phyloP scores from a whole-genome alignment of 2,797 vertebrate species.

The Mormyrus hasselquistii region DNA sequence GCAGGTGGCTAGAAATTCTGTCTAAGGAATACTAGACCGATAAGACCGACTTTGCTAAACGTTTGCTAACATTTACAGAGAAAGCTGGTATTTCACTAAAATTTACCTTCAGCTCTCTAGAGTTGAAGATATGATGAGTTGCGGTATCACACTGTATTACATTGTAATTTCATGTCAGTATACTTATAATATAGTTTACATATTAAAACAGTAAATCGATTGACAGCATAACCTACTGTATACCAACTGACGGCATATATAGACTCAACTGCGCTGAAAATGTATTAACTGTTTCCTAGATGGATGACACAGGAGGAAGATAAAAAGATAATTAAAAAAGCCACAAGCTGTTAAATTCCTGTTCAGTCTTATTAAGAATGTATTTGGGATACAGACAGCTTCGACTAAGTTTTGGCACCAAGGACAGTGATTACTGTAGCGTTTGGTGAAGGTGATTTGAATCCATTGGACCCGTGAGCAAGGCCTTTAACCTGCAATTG shows the following conservation, averaged over 20 bases:
- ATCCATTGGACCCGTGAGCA: background rate
- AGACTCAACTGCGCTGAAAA: background rate
- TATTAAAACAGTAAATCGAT: background rate
- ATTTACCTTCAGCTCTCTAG: background rate
- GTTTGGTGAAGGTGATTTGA: background rate
- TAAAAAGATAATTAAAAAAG: background rate
- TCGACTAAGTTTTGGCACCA: background rate
- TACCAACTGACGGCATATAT: background rate
- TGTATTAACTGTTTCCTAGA: background rate
- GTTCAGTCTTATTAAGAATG: background rate
- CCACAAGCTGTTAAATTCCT: background rate
- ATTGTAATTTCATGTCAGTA: background rate
- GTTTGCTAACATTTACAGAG: background rate
- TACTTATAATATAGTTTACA: background rate
- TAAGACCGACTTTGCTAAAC: background rate
- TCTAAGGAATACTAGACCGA: background rate
- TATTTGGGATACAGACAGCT: background rate
- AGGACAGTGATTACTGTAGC: background rate
- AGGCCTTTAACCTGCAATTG: background rate
- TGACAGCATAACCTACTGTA: background rate
- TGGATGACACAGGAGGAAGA: background rate
- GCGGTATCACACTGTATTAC: background rate
- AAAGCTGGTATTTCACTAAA: background rate
- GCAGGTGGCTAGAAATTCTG: background rate
- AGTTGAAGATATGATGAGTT: background rate